phyloP scores from a whole-genome alignment of 2,797 vertebrate genomes.

The Halcyon badia region DNA sequence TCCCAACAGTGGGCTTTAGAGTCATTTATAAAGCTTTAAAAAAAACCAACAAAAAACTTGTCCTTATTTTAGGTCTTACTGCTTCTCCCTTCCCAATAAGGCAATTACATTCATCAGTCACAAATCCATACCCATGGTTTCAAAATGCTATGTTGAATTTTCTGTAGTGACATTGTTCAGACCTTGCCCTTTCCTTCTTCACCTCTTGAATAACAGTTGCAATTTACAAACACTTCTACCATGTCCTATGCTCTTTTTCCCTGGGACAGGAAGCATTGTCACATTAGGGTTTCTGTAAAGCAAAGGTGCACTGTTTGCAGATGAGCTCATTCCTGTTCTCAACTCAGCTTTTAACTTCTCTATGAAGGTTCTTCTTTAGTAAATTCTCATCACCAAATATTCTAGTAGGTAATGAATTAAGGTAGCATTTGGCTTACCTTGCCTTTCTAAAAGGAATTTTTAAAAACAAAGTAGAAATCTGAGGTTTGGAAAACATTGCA shows the following conservation, averaged over 20 bases:
- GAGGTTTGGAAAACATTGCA: neutral
- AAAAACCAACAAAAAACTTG: neutral
- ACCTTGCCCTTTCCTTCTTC: neutral
- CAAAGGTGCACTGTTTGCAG: neutral
- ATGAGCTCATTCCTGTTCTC: neutral
- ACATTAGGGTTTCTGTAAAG: neutral
- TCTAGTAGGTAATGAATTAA: neutral
- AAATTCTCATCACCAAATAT: neutral
- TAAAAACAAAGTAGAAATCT: neutral
- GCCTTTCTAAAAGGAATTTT: neutral
- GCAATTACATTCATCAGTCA: neutral
- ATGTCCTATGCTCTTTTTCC: neutral
- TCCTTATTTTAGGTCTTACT: neutral
- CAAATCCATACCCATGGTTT: neutral
- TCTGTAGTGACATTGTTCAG: neutral
- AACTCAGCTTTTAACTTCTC: neutral
- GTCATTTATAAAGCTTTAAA: neutral
- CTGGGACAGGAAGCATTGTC: neutral
- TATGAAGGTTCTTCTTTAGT: neutral
- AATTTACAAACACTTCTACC: neutral
- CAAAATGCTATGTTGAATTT: neutral
- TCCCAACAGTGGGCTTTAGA: neutral
- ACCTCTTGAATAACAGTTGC: fast-evolving
- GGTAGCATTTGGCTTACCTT: neutral
- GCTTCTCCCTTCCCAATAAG: neutral